These are phyloP conservation scores for Excalfactoria chinensis DNA, from an alignment of 2,113 vertebrate genomes.

Conservation along the genomic window DNA sequence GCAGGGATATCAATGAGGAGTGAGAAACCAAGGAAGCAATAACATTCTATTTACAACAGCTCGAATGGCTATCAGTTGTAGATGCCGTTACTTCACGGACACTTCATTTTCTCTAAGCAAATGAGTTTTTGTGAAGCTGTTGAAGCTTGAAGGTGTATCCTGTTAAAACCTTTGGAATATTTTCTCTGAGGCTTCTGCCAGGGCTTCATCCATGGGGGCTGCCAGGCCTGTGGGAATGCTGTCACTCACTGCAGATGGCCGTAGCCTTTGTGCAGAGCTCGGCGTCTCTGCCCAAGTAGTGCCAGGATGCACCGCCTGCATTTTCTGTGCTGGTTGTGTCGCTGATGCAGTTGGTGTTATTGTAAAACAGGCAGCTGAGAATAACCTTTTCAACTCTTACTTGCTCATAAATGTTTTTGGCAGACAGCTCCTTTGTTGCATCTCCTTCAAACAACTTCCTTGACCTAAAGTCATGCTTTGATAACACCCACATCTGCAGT, in stretches of 20 bases:
- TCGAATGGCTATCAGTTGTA: neutral
- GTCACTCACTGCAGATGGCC: neutral
- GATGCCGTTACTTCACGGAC: neutral
- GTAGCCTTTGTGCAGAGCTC: accelerated
- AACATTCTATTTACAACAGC: neutral
- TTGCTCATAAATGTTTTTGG: neutral
- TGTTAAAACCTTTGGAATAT: neutral
- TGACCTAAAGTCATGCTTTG: slow-evolving; percentile 5
- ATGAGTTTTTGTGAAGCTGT: neutral
- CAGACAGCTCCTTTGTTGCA: slow-evolving; percentile 21
- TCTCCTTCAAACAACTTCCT: neutral
- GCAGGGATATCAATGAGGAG: neutral
- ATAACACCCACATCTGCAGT: neutral
- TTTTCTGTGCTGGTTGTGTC: neutral
- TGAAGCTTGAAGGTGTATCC: neutral
- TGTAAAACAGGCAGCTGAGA: neutral
- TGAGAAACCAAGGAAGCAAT: neutral
- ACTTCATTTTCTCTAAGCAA: neutral
- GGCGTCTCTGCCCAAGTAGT: neutral
- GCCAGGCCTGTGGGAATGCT: neutral
- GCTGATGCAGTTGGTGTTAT: neutral
- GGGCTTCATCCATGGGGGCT: accelerated
- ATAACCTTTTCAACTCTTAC: neutral
- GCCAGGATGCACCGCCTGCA: neutral
- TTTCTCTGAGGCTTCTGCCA: neutral